Evolutionary conservation across 2,888 invertebrate species (phyloP).

Genomic region (Cataglyphis rosenhaueri): DNA sequence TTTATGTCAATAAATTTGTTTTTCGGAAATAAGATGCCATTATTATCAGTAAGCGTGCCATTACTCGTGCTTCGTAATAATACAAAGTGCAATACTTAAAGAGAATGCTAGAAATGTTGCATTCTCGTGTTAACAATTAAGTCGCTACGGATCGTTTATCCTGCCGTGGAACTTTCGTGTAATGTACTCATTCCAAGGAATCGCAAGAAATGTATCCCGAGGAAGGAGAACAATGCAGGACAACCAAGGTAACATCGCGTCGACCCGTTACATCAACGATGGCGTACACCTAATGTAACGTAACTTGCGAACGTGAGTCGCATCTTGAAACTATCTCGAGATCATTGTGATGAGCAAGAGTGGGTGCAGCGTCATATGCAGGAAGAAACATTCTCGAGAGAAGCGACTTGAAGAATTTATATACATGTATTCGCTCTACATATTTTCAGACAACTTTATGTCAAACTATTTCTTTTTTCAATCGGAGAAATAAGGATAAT

Average conservation of each 20-base stretch:
- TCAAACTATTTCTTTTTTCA: neutral
- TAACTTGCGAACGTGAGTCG: conserved; percentile 58
- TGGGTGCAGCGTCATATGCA: conserved; percentile 1
- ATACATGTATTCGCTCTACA: neutral
- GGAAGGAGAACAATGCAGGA: conserved; percentile 2
- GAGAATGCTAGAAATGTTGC: conserved; percentile 16
- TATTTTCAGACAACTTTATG: neutral
- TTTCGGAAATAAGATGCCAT: conserved; percentile 19
- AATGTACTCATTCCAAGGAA: conserved; percentile 12
- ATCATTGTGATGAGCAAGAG: conserved; percentile 26
- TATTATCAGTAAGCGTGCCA: conserved; percentile 41
- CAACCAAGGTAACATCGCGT: conserved; percentile 1
- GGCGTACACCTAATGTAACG: conserved; percentile 52
- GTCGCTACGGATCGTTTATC: conserved; percentile 38
- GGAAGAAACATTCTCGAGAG: neutral
- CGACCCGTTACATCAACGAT: conserved; percentile 56
- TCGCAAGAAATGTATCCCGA: conserved; percentile 30
- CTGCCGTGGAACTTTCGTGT: conserved; percentile 18
- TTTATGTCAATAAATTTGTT: conserved; percentile 19
- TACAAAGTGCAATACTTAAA: conserved; percentile 9
- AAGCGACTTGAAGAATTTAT: neutral
- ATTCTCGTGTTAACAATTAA: conserved; percentile 49
- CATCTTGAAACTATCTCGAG: neutral
- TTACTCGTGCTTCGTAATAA: conserved; percentile 47
- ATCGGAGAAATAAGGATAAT: neutral